Evolutionary conservation across 2,113 vertebrate species (phyloP), one percentile per base, ranked within the genome.

Genomic region (Chunga burmeisteri): DNA sequence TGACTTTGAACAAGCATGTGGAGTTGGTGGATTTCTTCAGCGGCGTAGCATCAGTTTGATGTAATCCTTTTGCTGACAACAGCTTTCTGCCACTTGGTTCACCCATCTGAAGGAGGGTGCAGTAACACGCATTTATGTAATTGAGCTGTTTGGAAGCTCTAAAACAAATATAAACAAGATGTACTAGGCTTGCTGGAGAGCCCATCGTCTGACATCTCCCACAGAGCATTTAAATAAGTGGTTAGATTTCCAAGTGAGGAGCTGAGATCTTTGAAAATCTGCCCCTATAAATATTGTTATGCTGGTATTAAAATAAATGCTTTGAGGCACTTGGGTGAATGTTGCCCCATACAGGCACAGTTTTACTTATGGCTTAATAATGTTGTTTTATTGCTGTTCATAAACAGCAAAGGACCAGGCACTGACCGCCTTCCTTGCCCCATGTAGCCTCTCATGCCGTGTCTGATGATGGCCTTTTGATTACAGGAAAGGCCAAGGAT

Each of bases 121-220:
- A 79, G 27, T 82, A 87, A 85, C 42, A 36, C 38, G n/a, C 71
- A 50, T 79, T 94, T 73, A 70, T 90, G 91, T 93, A 94, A 82
- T 87, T 85, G 93, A 89, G 86, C 73, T 92, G 62, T 81, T 93
- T 66, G 85, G 72, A 91, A 94, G 83, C 91, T 91, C 93, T 56
- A 67, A 94, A 92, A 78, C 49, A 81, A 89, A 94, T 91, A 79
- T 21, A 85, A 94, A 79, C 86, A 91, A 84, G 81, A 80, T 75
- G 55, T 67, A 77, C 73, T 34, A 61, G 66, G 88, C 84, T 91
- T 94, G 81, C 79, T 86, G 88, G 73, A 91, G 94, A 94, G 65
- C 40, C 74, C 53, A 34, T 93, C 2, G 2, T 62, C 83, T 82
- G 81, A 75, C 90, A 53, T 89, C 53, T 93, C 83, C 93, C 85